A percentile compares a stretch with the other conserved stretches of the same genome.
These are phyloP conservation scores for Candidula unifasciata DNA, from an alignment of 2,888 invertebrate genomes.

Conservation along the genomic window DNA sequence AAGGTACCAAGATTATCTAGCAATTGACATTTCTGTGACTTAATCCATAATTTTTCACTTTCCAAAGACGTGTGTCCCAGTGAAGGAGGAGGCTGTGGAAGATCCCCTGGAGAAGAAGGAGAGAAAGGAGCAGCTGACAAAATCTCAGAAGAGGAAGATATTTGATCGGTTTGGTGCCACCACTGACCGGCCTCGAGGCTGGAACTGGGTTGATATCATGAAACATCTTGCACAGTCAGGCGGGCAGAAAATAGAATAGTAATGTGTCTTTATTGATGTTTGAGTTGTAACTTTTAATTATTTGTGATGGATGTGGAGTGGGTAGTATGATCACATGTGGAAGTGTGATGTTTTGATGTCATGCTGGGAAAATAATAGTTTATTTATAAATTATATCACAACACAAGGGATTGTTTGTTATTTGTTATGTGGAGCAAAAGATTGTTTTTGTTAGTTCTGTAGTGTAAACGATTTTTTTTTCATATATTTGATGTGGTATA, in stretches of 20 bases:
- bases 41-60: no score
- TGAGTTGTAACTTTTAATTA: neutral
- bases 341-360: neutral
- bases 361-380: no score
- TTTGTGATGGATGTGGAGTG: neutral
- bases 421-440: no score
- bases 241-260: conserved; percentile 34
- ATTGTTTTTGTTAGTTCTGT: no score
- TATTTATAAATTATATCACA: no score
- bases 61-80: neutral
- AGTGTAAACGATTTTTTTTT: no score
- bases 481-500: no score
- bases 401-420: no score
- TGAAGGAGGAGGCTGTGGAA: conserved; percentile 22
- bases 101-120: conserved; percentile 67
- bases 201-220: conserved; percentile 97
- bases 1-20: no score
- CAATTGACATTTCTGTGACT: neutral
- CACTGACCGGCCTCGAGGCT: conserved; percentile 90
- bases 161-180: conserved; percentile 89
- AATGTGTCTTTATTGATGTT: neutral
- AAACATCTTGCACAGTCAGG: conserved; percentile 91
- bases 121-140: conserved; percentile 87
- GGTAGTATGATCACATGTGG: neutral
- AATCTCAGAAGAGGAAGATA: conserved; percentile 92